phyloP scores from a whole-genome alignment of 2,113 vertebrate species.

The Phasianus colchicus region DNA sequence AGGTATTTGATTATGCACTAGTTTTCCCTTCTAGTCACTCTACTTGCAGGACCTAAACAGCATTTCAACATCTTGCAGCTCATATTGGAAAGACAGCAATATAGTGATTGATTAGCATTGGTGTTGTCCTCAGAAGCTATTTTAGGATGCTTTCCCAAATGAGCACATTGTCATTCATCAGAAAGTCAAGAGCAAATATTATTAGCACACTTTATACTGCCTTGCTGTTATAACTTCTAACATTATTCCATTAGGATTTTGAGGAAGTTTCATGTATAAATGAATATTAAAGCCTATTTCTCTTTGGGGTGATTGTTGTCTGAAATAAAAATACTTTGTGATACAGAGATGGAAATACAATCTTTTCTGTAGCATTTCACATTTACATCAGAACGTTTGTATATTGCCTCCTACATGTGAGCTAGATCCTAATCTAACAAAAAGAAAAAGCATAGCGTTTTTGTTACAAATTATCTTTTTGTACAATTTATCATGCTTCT shows the following conservation, averaged over 20 bases:
- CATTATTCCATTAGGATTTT: slow-evolving; percentile 7
- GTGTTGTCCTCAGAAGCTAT: not conserved
- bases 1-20: not conserved
- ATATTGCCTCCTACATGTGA: not conserved
- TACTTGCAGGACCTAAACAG: not conserved
- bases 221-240: not conserved
- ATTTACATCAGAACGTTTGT: not conserved
- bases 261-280: not conserved
- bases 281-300: not conserved
- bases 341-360: not conserved
- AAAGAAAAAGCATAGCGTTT: not conserved
- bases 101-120: not conserved
- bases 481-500: not conserved
- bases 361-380: not conserved
- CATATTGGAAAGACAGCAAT: not conserved
- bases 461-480: slow-evolving; percentile 16
- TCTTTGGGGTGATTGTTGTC: not conserved
- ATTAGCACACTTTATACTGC: slow-evolving; percentile 3
- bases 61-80: not conserved
- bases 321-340: not conserved
- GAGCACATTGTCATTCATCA: not conserved
- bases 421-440: slow-evolving; percentile 31
- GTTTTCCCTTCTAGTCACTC: not conserved
- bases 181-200: slow-evolving; percentile 11
- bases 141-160: not conserved